A percentile compares a stretch with the other conserved stretches of the same genome.
phyloP scores from a whole-genome alignment of 1,140 invertebrate species.

The Ylistrum balloti region DNA sequence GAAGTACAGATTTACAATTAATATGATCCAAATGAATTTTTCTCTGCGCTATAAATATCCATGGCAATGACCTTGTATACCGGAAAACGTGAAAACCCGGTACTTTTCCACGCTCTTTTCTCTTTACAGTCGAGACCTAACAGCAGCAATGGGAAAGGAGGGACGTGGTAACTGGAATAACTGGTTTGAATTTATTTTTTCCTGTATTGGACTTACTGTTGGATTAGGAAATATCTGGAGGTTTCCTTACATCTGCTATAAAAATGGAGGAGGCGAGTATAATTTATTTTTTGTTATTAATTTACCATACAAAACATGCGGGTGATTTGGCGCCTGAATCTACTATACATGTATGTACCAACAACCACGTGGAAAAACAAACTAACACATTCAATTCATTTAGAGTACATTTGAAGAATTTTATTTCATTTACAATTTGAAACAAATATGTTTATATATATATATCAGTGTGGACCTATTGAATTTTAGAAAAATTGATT shows the following conservation, averaged over 20 bases:
- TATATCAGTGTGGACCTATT: not conserved
- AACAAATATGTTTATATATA: not conserved
- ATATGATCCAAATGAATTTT: too few species aligned
- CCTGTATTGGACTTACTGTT: constrained; percentile 84
- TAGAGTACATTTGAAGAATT: not conserved
- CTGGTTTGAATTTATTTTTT: constrained; percentile 93
- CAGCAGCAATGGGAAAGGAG: constrained; percentile 21
- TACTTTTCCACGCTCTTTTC: not conserved
- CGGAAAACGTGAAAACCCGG: not conserved
- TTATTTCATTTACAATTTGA: not conserved
- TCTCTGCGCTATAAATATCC: not conserved
- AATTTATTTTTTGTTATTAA: not conserved
- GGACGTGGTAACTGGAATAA: constrained; percentile 87
- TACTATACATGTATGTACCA: not conserved
- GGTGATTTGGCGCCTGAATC: not conserved
- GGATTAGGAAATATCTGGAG: constrained; percentile 84
- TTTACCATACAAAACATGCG: constrained; percentile 7
- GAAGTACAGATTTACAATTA: not conserved
- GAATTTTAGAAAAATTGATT: not conserved
- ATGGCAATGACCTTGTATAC: constrained; percentile 17
- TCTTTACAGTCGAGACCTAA: not conserved
- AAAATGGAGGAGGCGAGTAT: constrained; percentile 82
- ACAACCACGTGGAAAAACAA: constrained; percentile 12
- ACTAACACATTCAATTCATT: not conserved
- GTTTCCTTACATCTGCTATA: constrained; percentile 83